phyloP scores from a whole-genome alignment of 2,113 vertebrate genomes.

The Etheostoma cragini region DNA sequence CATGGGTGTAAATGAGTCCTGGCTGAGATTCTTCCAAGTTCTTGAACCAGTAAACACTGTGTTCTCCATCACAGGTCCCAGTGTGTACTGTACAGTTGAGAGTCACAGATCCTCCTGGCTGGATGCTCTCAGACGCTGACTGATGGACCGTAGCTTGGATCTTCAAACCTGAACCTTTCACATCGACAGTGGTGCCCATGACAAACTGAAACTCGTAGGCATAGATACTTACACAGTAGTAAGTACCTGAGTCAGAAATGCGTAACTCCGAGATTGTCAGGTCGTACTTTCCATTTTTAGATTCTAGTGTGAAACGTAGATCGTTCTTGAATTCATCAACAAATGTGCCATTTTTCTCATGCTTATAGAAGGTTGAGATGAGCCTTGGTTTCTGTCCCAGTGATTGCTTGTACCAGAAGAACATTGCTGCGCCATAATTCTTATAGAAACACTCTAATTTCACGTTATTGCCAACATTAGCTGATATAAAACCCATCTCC shows the following conservation, averaged over 20 bases:
- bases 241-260: conserved; percentile 63
- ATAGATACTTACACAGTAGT: conserved; percentile 46
- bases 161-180: conserved; percentile 7
- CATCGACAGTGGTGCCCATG: conserved; percentile 23
- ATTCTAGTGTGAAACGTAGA: conserved; percentile 27
- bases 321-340: conserved; percentile 39
- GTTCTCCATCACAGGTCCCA: conserved; percentile 57
- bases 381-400: conserved; percentile 42
- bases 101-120: conserved; percentile 64
- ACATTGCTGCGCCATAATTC: not conserved
- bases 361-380: conserved; percentile 18
- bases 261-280: conserved; percentile 45
- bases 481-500: not conserved
- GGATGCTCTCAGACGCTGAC: conserved; percentile 9
- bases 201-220: conserved; percentile 17
- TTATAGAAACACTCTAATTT: conserved; percentile 41
- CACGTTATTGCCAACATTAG: not conserved
- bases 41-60: conserved; percentile 75
- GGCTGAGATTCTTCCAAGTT: conserved; percentile 21
- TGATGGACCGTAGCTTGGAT: conserved; percentile 2
- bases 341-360: not conserved
- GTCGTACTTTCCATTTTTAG: conserved; percentile 1
- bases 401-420: conserved; percentile 61
- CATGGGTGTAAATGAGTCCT: conserved; percentile 60
- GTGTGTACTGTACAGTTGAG: conserved; percentile 65